Conservation (phyloP, 2,888 invertebrate genomes). For the Drosophila melanosoma region DNA sequence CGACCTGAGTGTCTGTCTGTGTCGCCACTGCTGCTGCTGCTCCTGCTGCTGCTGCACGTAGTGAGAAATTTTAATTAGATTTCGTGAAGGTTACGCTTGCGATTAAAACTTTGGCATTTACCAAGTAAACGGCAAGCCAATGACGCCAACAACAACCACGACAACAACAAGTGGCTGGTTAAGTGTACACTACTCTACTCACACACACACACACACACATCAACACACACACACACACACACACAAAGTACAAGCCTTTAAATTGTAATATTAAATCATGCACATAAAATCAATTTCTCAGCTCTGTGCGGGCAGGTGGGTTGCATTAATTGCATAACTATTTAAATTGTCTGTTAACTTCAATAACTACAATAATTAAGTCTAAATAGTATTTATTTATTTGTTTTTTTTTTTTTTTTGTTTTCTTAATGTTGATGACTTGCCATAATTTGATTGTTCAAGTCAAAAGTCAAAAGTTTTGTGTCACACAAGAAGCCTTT, state of each 20-base stretch:
- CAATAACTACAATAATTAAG: background rate
- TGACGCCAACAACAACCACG: slow-evolving; percentile 31
- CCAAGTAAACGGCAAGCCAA: slow-evolving; percentile 36
- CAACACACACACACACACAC: background rate
- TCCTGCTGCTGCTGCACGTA: slow-evolving; percentile 34
- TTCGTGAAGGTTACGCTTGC: slow-evolving; percentile 74
- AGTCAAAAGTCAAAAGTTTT: too few species aligned
- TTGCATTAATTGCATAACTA: slow-evolving; percentile 1
- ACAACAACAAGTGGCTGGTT: slow-evolving; percentile 13
- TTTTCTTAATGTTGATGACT: too few species aligned
- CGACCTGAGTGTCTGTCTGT: slow-evolving; percentile 1
- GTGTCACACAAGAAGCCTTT: too few species aligned
- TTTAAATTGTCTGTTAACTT: background rate
- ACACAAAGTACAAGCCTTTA: slow-evolving; percentile 1
- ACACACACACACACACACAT: background rate
- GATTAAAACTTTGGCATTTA: slow-evolving; percentile 73
- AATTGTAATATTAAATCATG: slow-evolving; percentile 6
- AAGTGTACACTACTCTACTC: background rate
- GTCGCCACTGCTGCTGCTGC: slow-evolving; percentile 8
- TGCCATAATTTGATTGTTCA: too few species aligned
- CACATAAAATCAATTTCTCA: slow-evolving; percentile 14
- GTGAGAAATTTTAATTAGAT: slow-evolving; percentile 74
- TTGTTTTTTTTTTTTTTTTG: too few species aligned
- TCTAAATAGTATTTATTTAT: background rate
- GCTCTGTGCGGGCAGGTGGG: background rate